These are phyloP conservation scores for Timandra comae DNA, from an alignment of 2,888 invertebrate species.

Conservation along the genomic window DNA sequence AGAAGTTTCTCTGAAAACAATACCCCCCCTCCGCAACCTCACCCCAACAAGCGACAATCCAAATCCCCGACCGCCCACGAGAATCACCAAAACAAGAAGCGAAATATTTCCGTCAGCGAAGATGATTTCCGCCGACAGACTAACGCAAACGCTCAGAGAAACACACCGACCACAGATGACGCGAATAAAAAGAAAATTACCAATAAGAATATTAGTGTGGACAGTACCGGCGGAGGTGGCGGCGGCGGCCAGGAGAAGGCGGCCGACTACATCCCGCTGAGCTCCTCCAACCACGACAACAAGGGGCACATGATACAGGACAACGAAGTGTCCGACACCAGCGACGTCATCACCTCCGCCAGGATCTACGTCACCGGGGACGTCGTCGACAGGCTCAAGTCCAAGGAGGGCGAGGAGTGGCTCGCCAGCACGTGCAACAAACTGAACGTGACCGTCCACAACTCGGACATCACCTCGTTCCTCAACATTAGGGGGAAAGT, in stretches of 20 bases:
- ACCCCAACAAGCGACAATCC: slow-evolving; percentile 52
- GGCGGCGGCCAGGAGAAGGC: slow-evolving; percentile 28
- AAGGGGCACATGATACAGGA: slow-evolving; percentile 64
- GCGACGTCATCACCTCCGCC: slow-evolving; percentile 55
- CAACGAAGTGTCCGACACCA: slow-evolving; percentile 66
- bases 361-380: slow-evolving; percentile 70
- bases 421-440: slow-evolving; percentile 44
- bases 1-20: slow-evolving; percentile 26
- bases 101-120: slow-evolving; percentile 32
- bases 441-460: slow-evolving; percentile 51
- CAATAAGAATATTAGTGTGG: neutral
- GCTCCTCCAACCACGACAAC: slow-evolving; percentile 51
- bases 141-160: slow-evolving; percentile 13
- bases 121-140: slow-evolving; percentile 15
- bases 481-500: slow-evolving; percentile 69
- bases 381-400: slow-evolving; percentile 61
- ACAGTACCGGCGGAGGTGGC: neutral
- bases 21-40: slow-evolving; percentile 18
- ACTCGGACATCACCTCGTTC: slow-evolving; percentile 47
- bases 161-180: slow-evolving; percentile 3
- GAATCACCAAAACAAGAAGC: slow-evolving; percentile 46
- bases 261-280: slow-evolving; percentile 45
- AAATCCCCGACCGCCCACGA: slow-evolving; percentile 55
- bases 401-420: slow-evolving; percentile 65
- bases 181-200: slow-evolving; percentile 7